Evolutionary conservation across 92 coral and sea anemone species (phyloP).

Genomic region (Galaxea fascicularis): DNA sequence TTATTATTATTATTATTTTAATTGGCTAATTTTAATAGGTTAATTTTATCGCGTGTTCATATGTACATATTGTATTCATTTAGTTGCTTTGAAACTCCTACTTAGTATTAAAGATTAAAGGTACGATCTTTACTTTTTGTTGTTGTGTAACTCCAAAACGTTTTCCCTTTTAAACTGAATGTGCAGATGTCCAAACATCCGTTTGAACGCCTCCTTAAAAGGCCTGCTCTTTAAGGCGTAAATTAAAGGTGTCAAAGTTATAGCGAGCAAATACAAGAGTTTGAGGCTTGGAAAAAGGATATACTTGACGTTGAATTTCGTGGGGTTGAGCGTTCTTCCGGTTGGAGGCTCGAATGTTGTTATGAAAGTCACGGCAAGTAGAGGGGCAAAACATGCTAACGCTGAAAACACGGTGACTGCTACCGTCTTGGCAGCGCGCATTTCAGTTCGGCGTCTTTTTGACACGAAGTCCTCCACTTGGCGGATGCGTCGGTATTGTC

Average conservation of each 20-base stretch:
- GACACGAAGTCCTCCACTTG: constrained; percentile 28
- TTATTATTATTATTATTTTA: too few relatives aligned
- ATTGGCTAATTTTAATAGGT: too few relatives aligned
- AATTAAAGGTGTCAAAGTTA: constrained; percentile 29
- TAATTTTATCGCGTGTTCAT: too few relatives aligned
- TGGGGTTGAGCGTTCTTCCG: background rate
- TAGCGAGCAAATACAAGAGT: constrained; percentile 22
- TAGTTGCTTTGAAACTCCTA: too few relatives aligned
- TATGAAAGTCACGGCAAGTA: constrained; percentile 15
- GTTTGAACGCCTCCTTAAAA: constrained; percentile 22
- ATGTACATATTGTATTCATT: too few relatives aligned
- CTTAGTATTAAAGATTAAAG: too few relatives aligned
- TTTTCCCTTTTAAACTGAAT: too few relatives aligned
- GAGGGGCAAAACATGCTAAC: constrained; percentile 38
- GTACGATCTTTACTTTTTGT: too few relatives aligned
- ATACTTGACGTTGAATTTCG: constrained; percentile 19
- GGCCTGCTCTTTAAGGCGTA: constrained; percentile 41
- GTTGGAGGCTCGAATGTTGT: constrained; percentile 28
- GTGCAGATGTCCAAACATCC: background rate
- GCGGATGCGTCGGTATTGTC: constrained; percentile 31
- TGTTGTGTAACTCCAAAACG: background rate
- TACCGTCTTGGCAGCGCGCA: constrained; percentile 48
- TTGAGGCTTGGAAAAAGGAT: constrained; percentile 38
- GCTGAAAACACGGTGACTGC: constrained; percentile 34
- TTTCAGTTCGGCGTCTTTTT: constrained; percentile 20